Base-by-base conservation (phyloP, 2,113 vertebrate species). In the Xyliphius kryptos region DNA sequence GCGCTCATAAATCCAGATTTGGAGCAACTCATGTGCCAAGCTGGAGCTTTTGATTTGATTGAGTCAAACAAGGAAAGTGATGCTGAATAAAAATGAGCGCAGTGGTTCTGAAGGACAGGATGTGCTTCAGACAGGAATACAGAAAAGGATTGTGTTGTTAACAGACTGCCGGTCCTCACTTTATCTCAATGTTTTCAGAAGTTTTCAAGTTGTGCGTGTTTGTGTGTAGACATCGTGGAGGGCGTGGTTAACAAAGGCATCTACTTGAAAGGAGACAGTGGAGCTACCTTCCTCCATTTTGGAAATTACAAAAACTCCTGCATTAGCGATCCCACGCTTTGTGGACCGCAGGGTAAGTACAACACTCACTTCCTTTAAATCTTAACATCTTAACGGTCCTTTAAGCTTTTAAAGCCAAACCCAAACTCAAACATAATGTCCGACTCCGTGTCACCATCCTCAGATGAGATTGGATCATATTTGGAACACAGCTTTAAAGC, bases 181-280 rank as follows among this genome's bases (percentile, higher is more conserved):
- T 47, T 22, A 3, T 12, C n/a, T 36, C 6, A 17, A n/a, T 1
- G 1, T 15, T 38, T 19, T 4, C 1, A 57, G 74, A 5, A 67
- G 26, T 20, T 69, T 15, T 2, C 19, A 9, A 14, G 0, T 54
- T 47, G 61, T 50, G 69, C 54, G n/a, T 70, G 12, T 1, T 37
- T 70, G 9, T 19, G 59, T 72, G 22, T 66, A 98, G 95, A 98
- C 60, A 91, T 98, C 63, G 85, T 98, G 51, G 95, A 97, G 78
- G 95, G 93, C 37, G 94, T 96, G 76, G 88, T 94, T 52, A 92
- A 89, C 79, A 94, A 90, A 61, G 92, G 91, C 10, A 89, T 97
- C 67, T 97, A 90, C 0, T 78, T 97, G 52, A 86, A 85, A 15
- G 89, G 90, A 38, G 81, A 89, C 47, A 88, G 86, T 0, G 89